Conservation (phyloP, 2,113 vertebrate species). For the Notechis scutatus region DNA sequence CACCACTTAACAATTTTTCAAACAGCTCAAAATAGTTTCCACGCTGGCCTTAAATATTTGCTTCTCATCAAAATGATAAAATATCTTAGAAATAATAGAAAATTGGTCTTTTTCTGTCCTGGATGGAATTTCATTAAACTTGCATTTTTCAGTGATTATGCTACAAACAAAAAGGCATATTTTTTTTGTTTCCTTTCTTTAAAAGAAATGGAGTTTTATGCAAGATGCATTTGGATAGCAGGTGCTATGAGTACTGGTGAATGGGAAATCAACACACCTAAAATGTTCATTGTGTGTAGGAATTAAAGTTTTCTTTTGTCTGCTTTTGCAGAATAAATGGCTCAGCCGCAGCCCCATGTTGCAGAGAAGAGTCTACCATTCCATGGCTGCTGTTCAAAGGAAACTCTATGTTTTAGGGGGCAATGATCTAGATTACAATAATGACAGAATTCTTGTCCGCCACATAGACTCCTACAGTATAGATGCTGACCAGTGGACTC, state of each 20-base stretch:
- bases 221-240: background rate
- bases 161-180: background rate
- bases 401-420: constrained; percentile 93
- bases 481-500: constrained; percentile 92
- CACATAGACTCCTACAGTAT: constrained; percentile 95
- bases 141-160: background rate
- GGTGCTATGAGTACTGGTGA: background rate
- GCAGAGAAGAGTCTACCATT: constrained; percentile 94
- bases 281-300: background rate
- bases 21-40: background rate
- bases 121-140: background rate
- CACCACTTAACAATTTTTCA: background rate
- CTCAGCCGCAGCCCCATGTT: constrained; percentile 89
- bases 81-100: background rate
- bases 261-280: background rate
- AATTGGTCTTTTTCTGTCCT: background rate
- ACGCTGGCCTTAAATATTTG: background rate
- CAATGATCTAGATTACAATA: constrained; percentile 96
- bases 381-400: constrained; percentile 91
- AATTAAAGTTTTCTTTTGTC: constrained; percentile 1
- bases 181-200: background rate
- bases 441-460: constrained; percentile 91
- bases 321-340: constrained; percentile 86
- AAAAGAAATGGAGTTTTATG: background rate
- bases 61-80: background rate